Evolutionary conservation across 2,113 vertebrate genomes (phyloP).

Genomic region (Ceyx margarethae): DNA sequence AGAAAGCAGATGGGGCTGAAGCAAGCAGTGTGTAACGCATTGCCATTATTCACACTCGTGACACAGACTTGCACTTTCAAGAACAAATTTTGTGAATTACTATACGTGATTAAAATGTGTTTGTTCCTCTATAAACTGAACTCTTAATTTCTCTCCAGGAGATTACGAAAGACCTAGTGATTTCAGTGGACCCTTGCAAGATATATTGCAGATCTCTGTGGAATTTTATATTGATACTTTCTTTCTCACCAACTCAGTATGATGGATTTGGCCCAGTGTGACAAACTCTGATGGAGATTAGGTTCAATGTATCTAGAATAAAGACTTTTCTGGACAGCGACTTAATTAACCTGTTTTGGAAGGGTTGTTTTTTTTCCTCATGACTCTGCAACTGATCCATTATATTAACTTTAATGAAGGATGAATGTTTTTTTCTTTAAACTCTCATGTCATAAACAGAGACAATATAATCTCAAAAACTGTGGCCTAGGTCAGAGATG

Average conservation of each 20-base stretch:
- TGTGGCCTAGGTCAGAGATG: background rate
- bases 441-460: background rate
- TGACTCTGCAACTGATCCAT: background rate
- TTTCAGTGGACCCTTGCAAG: background rate
- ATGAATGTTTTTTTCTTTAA: background rate
- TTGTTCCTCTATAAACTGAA: background rate
- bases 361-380: rapidly evolving
- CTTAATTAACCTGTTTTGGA: background rate
- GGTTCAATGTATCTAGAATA: background rate
- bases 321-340: background rate
- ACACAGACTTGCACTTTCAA: background rate
- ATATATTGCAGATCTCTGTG: background rate
- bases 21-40: background rate
- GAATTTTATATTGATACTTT: background rate
- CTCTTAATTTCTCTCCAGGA: background rate
- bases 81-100: background rate
- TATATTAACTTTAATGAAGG: background rate
- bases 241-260: background rate
- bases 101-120: rapidly evolving
- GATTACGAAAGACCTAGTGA: background rate
- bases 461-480: background rate
- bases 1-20: background rate
- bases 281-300: background rate
- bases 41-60: background rate
- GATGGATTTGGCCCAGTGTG: background rate